phyloP scores from a whole-genome alignment of 2,888 invertebrate genomes.

The Nemurella pictetii region DNA sequence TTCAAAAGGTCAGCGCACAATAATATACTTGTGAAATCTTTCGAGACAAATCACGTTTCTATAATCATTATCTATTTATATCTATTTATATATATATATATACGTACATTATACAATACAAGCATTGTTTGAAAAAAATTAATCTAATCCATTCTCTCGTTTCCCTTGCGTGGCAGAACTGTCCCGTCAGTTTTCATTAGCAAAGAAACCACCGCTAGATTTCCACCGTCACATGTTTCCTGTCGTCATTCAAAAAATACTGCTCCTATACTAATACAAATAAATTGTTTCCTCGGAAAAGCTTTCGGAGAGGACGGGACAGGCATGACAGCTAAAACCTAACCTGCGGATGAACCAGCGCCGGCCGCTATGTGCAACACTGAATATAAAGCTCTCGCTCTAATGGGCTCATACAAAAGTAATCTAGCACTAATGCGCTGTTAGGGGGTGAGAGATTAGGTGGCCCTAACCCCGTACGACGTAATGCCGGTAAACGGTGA shows the following conservation, averaged over 20 bases:
- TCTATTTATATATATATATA: too few species aligned
- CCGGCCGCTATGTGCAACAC: neutral
- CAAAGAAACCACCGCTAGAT: neutral
- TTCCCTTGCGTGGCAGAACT: neutral
- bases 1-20: neutral
- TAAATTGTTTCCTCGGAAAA: constrained; percentile 18
- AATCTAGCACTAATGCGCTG: constrained; percentile 2
- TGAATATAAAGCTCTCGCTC: neutral
- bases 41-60: neutral
- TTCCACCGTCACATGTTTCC: neutral
- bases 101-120: neutral
- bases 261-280: constrained; percentile 9
- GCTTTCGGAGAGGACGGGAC: neutral
- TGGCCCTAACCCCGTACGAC: neutral
- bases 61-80: neutral
- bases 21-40: neutral
- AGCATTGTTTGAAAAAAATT: neutral
- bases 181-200: constrained; percentile 1
- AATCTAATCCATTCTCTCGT: neutral
- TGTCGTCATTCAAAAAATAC: constrained; percentile 12
- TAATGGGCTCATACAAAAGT: neutral
- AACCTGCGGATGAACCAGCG: neutral
- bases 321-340: neutral
- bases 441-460: constrained; percentile 5
- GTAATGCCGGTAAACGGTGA: neutral